phyloP scores from a whole-genome alignment of 2,113 vertebrate species.

The Tonatia bakeri region DNA sequence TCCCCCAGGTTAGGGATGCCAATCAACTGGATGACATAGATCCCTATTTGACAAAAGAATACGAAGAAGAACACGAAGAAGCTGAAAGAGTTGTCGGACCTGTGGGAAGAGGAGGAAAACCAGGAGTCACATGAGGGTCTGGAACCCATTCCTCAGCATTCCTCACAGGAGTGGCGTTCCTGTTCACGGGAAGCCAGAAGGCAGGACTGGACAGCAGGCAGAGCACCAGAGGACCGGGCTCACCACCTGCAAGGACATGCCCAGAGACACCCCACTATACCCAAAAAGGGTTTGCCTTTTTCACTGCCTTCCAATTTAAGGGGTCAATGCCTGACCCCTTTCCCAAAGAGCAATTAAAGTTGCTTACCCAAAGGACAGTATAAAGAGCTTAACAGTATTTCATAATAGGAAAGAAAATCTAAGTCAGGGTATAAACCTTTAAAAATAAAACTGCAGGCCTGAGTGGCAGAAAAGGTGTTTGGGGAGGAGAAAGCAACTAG shows the following conservation, averaged over 20 bases:
- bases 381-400: neutral
- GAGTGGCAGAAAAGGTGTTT: neutral
- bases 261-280: neutral
- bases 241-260: neutral
- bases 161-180: neutral
- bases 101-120: constrained; percentile 69
- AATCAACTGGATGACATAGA: constrained; percentile 93
- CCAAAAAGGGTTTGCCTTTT: neutral
- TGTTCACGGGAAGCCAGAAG: neutral
- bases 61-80: constrained; percentile 99
- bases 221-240: neutral
- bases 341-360: neutral
- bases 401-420: neutral
- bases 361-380: neutral
- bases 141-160: neutral
- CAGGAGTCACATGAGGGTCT: neutral
- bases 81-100: constrained; percentile 99
- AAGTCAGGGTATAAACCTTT: neutral
- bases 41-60: constrained; percentile 95
- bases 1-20: constrained; percentile 93
- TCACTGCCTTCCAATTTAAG: neutral
- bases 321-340: neutral
- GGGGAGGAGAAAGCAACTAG: neutral
- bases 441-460: neutral
- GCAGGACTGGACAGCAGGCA: neutral